These are phyloP conservation scores for Habropoda laboriosa DNA, from an alignment of 1,140 invertebrate genomes.

Conservation along the genomic window DNA sequence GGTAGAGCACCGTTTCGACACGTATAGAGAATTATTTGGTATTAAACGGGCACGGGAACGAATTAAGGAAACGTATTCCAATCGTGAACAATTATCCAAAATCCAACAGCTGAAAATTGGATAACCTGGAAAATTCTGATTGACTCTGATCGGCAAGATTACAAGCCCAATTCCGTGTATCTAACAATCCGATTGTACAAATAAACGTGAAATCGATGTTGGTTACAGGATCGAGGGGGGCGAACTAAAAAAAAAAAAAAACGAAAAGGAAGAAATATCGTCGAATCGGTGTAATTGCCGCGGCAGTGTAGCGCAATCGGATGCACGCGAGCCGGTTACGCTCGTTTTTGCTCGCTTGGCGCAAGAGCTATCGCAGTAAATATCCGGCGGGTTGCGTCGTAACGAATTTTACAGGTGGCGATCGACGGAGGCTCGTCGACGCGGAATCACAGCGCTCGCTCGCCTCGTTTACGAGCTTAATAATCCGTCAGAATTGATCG, in stretches of 20 bases:
- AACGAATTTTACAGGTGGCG: slow-evolving; percentile 17
- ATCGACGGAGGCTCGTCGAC: background rate
- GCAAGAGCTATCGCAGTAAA: slow-evolving; percentile 31
- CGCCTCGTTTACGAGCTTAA: slow-evolving; percentile 8
- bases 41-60: too few relatives aligned
- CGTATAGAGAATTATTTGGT: too few relatives aligned
- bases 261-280: slow-evolving; percentile 43
- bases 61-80: too few relatives aligned
- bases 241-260: too few relatives aligned
- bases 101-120: too few relatives aligned
- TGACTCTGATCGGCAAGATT: too few relatives aligned
- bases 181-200: background rate
- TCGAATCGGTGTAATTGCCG: slow-evolving; percentile 36
- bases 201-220: background rate
- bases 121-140: too few relatives aligned
- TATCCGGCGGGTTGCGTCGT: slow-evolving; percentile 1
- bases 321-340: slow-evolving; percentile 14
- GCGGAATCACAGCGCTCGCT: background rate
- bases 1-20: too few relatives aligned
- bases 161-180: too few relatives aligned
- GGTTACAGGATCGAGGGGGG: background rate
- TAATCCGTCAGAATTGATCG: slow-evolving; percentile 5
- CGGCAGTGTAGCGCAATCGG: slow-evolving; percentile 21
- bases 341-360: slow-evolving; percentile 7
- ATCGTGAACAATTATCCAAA: too few relatives aligned